Evolutionary conservation across 2,888 invertebrate species (phyloP), one percentile per base, ranked within the genome.

Genomic region (Drosophila austrosaltans): DNA sequence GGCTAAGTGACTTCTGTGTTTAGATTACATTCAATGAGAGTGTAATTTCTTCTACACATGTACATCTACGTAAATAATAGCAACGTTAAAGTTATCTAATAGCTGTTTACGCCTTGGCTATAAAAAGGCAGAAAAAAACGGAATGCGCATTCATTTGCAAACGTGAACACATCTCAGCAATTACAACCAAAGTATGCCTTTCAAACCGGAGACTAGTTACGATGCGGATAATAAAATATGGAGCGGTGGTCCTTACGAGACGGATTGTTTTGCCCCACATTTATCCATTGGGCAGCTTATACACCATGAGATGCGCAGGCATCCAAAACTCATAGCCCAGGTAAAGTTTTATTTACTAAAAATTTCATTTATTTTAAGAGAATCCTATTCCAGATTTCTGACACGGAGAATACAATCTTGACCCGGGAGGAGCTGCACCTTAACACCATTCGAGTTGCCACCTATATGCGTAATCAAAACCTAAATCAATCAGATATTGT

Each of bases 271-370:
- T 39, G 65, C 79, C 20, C 53, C 70, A 3, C 74, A 90, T 8
- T 59, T 74, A 56, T 88, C 89, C 1, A 72, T 89, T 3, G 90
- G 90, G 0, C 74, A 76, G 48, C 66, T 84, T n/a, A 79, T 84
- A 4, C 81, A 76, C 25, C 36, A 69, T 1, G 81, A 82, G 36
- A 77, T 84, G 82, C 60, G 67, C 4, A 69, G 81, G 1, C 82
- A 84, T 72, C 79, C 81, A 0, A 71, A 81, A 20, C 72, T 73
- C 2, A 72, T 75, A 12, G 80, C 84, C 10, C 83, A 83, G 60
- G 83, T 79, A 36, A 39, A 61, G 1, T 22, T 48, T 25, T 3
- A 3, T 3, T 40, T 4, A n/a, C 2, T n/a, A 0, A n/a, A n/a
- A 40, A 12, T 40, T 36, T 8, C 1, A 8, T 0, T 16, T 12